A percentile compares a stretch with the other conserved stretches of the same genome.
Conservation (phyloP, 1,140 invertebrate genomes). For the Cylas formicarius region DNA sequence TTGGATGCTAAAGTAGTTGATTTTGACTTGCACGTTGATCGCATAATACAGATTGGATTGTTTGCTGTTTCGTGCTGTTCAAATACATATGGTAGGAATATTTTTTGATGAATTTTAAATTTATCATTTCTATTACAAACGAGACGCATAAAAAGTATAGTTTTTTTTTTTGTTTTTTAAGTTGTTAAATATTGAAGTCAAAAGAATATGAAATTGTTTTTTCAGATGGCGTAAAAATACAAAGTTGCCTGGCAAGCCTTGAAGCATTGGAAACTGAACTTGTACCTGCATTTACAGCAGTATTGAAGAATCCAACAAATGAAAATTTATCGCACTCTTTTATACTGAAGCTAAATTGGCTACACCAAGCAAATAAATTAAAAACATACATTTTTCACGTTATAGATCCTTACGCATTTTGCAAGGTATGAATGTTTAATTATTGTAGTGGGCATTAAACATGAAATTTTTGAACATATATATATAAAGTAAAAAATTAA, state of each 20-base stretch:
- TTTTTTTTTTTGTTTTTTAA: slow-evolving; percentile 1
- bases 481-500: too few relatives aligned
- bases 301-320: slow-evolving; percentile 42
- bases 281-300: slow-evolving; percentile 49
- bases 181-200: background rate
- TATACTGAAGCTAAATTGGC: slow-evolving; percentile 51
- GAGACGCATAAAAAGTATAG: background rate
- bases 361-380: slow-evolving; percentile 50
- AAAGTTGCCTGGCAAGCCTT: slow-evolving; percentile 55
- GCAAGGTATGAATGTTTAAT: slow-evolving; percentile 44
- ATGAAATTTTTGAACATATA: too few relatives aligned
- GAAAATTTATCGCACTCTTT: slow-evolving; percentile 42
- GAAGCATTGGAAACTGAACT: slow-evolving; percentile 59
- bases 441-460: too few relatives aligned
- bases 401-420: slow-evolving; percentile 58
- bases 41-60: slow-evolving; percentile 56
- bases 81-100: slow-evolving; percentile 41
- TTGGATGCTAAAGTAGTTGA: slow-evolving; percentile 45
- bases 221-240: slow-evolving; percentile 51
- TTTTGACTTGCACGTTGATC: slow-evolving; percentile 59
- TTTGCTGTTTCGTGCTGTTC: slow-evolving; percentile 61
- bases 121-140: background rate
- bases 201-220: slow-evolving; percentile 18
- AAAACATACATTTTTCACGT: slow-evolving; percentile 52
- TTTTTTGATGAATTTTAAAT: slow-evolving; percentile 1